phyloP scores from a whole-genome alignment of 2,797 vertebrate genomes.

The Chaetophractus vellerosus region DNA sequence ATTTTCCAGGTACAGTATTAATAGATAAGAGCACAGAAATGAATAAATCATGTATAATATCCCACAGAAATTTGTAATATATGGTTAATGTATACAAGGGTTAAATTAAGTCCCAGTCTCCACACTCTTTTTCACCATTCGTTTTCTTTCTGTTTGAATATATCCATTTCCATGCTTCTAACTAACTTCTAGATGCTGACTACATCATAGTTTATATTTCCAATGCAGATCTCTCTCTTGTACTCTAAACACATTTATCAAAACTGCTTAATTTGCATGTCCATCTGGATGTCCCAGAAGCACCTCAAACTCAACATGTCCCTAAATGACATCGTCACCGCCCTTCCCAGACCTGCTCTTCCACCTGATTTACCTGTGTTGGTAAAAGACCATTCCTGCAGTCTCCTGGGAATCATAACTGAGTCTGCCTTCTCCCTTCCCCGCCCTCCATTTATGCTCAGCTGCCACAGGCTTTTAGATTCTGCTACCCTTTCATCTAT shows the following conservation, averaged over 20 bases:
- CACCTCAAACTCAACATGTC: conserved; percentile 25
- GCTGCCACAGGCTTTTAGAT: background rate
- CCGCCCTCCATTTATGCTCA: background rate
- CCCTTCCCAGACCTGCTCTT: background rate
- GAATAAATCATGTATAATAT: background rate
- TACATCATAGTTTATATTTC: conserved; percentile 59
- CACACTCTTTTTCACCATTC: conserved; percentile 20
- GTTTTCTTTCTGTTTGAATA: background rate
- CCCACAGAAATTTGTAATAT: background rate
- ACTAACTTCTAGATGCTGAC: conserved; percentile 47
- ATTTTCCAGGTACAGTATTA: background rate
- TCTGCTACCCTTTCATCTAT: background rate
- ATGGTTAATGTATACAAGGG: background rate
- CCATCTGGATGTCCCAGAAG: conserved; percentile 73
- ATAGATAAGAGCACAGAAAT: background rate
- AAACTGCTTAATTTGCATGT: conserved; percentile 55
- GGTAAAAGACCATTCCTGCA: background rate
- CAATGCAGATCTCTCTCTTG: conserved; percentile 36
- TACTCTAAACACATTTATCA: conserved; percentile 67
- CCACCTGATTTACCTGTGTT: background rate
- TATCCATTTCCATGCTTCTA: background rate
- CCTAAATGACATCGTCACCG: background rate
- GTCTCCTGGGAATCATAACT: background rate
- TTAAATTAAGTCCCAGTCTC: conserved; percentile 9
- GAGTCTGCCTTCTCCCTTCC: too few relatives aligned